phyloP scores from a whole-genome alignment of 2,113 vertebrate genomes.

The Lepus timidus region DNA sequence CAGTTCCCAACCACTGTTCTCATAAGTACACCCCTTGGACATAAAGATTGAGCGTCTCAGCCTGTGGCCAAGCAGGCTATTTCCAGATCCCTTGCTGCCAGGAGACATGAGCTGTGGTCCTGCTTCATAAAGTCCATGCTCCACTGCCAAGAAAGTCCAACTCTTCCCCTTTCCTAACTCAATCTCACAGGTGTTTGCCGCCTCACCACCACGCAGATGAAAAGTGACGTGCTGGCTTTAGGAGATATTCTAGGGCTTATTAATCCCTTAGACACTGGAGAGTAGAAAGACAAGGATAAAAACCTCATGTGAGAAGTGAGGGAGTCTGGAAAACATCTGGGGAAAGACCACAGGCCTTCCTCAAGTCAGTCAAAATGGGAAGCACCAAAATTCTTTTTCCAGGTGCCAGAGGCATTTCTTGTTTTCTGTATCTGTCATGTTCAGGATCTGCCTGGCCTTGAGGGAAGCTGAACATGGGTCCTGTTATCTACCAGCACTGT shows the following conservation, averaged over 20 bases:
- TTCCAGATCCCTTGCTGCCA: not conserved
- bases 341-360: not conserved
- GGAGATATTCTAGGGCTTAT: not conserved
- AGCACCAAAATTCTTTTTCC: not conserved
- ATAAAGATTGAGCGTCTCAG: not conserved
- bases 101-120: not conserved
- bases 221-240: not conserved
- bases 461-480: not conserved
- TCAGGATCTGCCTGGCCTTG: not conserved
- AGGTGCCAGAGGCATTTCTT: not conserved
- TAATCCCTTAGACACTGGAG: not conserved
- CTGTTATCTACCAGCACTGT: not conserved
- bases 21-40: accelerated
- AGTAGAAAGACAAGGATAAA: not conserved
- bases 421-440: not conserved
- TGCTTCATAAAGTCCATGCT: not conserved
- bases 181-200: not conserved
- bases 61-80: too few species aligned
- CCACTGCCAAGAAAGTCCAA: not conserved
- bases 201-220: not conserved
- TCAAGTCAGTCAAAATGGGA: not conserved
- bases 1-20: not conserved
- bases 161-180: not conserved
- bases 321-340: not conserved
- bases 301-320: accelerated